phyloP scores from a whole-genome alignment of 2,113 vertebrate genomes.

The Eulacestoma nigropectus region DNA sequence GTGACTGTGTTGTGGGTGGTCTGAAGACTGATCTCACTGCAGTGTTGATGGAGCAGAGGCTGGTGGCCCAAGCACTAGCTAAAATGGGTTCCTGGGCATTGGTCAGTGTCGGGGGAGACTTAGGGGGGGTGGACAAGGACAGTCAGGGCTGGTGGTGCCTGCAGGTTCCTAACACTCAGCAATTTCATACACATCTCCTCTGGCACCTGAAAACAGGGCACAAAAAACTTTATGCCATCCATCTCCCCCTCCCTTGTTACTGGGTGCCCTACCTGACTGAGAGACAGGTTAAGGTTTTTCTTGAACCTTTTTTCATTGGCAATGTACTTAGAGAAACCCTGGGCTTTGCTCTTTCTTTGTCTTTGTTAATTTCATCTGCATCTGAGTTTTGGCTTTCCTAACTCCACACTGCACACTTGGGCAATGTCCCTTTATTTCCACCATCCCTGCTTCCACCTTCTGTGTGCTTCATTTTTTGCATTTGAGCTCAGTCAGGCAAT shows the following conservation, averaged over 20 bases:
- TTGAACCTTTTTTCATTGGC: neutral
- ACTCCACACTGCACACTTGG: accelerated
- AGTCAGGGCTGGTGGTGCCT: neutral
- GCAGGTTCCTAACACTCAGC: neutral
- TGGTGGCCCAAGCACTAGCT: neutral
- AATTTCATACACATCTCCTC: neutral
- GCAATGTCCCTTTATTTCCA: neutral
- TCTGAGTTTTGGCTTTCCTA: neutral
- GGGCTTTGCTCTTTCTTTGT: neutral
- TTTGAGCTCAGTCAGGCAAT: neutral
- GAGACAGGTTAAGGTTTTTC: neutral
- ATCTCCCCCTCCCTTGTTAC: neutral
- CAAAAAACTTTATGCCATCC: neutral
- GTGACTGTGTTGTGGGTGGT: neutral
- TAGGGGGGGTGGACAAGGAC: accelerated
- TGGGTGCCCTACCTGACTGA: neutral
- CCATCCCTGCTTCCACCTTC: neutral
- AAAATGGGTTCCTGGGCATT: neutral
- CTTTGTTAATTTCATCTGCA: neutral
- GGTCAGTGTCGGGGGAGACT: accelerated
- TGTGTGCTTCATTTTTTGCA: neutral
- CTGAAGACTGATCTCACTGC: neutral
- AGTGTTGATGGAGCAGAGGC: too few species aligned
- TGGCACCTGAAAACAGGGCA: neutral
- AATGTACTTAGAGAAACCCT: neutral